phyloP scores from a whole-genome alignment of 2,797 vertebrate species.

The Monodelphis domestica region DNA sequence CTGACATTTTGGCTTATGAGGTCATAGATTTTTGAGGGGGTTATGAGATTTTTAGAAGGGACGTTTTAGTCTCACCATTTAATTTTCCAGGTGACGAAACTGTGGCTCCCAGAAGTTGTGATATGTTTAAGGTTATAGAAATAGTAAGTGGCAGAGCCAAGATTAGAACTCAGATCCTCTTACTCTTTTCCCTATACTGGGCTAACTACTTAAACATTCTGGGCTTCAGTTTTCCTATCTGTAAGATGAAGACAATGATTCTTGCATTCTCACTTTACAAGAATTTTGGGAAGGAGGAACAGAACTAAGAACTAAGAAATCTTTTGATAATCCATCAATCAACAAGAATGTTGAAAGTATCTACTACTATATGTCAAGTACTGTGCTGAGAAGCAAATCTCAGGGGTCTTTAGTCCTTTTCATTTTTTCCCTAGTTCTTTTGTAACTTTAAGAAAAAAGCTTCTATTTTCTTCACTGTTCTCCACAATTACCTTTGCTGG shows the following conservation, averaged over 20 bases:
- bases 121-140: not conserved
- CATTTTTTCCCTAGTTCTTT: slow-evolving; percentile 23
- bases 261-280: not conserved
- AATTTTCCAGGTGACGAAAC: not conserved
- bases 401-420: slow-evolving; percentile 16
- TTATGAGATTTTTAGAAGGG: too few species aligned
- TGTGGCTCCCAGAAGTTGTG: not conserved
- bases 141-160: not conserved
- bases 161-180: not conserved
- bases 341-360: not conserved
- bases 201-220: not conserved
- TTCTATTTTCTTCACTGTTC: slow-evolving; percentile 36
- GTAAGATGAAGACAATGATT: not conserved
- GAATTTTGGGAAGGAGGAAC: not conserved
- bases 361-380: not conserved
- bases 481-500: slow-evolving; percentile 67
- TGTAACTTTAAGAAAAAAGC: slow-evolving; percentile 3
- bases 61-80: not conserved
- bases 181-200: not conserved
- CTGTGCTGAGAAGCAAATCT: not conserved
- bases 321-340: not conserved
- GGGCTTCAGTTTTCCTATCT: not conserved
- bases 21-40: not conserved
- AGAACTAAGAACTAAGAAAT: not conserved
- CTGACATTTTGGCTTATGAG: not conserved